Evolutionary conservation across 2,888 invertebrate species (phyloP), one percentile per base, ranked within the genome.

Genomic region (Melitaea athalia): DNA sequence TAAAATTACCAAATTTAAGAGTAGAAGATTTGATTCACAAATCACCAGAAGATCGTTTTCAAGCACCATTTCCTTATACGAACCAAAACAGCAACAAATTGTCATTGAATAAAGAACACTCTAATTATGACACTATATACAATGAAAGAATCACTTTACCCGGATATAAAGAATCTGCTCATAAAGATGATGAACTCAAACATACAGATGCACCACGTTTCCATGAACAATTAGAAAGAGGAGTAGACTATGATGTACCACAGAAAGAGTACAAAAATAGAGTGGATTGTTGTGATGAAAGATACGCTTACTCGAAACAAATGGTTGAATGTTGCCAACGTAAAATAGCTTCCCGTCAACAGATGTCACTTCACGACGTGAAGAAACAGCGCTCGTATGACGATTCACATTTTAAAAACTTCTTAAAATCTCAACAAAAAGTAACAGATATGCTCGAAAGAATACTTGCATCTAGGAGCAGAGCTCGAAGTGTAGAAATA

Each of bases 401-500:
- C 61, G 89, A 89, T 61, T 75, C 81, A 1, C 87, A 86, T 74
- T 91, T 90, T 50, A 82, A 75, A 8, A 86, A 87, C 67, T 88
- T 92, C 67, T 64, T 92, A 12, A 85, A 86, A 67, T 86, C 88
- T 0, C 92, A 92, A 71, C 83, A 91, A 73, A 91, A 88, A 75
- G 91, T 92, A 0, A 91, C 88, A 15, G 86, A 85, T 50, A 89
- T 92, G 84, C 73, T 92, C 7, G 88, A 88, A 67, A 85, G 76
- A 68, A 84, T 89, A 73, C 76, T 92, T 45, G 82, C 84, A 0
- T 79, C 81, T 4, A 86, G 83, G 75, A 75, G 75, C 0, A 83
- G 74, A 53, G 64, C 69, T 10, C 79, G 70, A 0, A 88, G 87
- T 70, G 81, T 83, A 0, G 87, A 89, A 75, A 78, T 75, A 45